Conservation (phyloP, 2,888 invertebrate genomes). For the Aquatica leii region DNA sequence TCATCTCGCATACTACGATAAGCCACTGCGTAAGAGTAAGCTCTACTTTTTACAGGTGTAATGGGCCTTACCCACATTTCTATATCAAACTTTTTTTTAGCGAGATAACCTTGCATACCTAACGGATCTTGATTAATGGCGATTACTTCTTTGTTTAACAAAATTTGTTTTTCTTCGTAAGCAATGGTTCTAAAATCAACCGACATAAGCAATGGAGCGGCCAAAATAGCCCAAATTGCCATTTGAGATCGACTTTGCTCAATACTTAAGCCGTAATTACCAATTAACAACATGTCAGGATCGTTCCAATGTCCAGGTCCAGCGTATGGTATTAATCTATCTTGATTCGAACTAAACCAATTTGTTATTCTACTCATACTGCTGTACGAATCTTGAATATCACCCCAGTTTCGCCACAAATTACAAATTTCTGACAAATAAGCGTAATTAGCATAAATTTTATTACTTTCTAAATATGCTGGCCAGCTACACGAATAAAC, state of each 20-base stretch:
- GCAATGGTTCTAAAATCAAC: conserved; percentile 67
- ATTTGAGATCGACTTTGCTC: conserved; percentile 73
- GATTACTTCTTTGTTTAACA: conserved; percentile 68
- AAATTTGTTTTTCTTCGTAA: conserved; percentile 64
- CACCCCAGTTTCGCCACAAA: conserved; percentile 70
- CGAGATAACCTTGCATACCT: conserved; percentile 65
- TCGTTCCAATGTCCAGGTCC: conserved; percentile 76
- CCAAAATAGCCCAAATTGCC: conserved; percentile 74
- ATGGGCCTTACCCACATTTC: conserved; percentile 69
- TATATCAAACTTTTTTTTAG: conserved; percentile 46
- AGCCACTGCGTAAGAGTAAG: conserved; percentile 66
- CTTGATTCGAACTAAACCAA: conserved; percentile 69
- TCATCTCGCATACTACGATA: conserved; percentile 64
- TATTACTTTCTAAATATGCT: conserved; percentile 69
- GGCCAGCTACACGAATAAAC: conserved; percentile 85
- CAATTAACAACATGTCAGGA: conserved; percentile 71
- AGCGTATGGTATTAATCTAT: conserved; percentile 63
- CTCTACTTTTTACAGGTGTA: conserved; percentile 59
- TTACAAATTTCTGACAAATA: conserved; percentile 67
- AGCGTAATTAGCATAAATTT: conserved; percentile 66
- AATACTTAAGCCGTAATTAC: conserved; percentile 67
- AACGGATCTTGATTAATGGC: conserved; percentile 70
- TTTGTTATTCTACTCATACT: conserved; percentile 65
- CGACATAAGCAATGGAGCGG: conserved; percentile 73
- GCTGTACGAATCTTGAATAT: conserved; percentile 70